These are phyloP conservation scores for Nomada goodeniana DNA, from an alignment of 2,888 invertebrate species.

Conservation along the genomic window DNA sequence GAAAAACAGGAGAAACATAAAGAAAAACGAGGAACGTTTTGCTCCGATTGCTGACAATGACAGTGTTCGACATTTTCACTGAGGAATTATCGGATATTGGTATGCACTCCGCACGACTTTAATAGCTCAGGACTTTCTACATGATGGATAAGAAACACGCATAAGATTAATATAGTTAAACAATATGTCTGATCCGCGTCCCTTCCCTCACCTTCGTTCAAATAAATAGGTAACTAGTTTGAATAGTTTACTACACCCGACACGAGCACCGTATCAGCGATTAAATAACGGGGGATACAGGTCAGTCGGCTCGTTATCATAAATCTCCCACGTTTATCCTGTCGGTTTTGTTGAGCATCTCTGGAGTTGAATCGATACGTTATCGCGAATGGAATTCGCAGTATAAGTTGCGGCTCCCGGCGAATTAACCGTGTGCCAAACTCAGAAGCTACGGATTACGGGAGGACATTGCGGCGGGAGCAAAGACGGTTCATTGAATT, in stretches of 20 bases:
- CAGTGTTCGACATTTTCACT: background rate
- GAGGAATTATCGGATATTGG: background rate
- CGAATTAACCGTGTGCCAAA: slow-evolving; percentile 9
- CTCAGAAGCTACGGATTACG: background rate
- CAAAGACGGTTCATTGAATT: background rate
- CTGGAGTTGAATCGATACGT: slow-evolving; percentile 14
- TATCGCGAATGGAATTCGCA: slow-evolving; percentile 18
- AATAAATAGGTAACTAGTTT: background rate
- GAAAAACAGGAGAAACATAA: slow-evolving; percentile 1
- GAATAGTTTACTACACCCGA: background rate
- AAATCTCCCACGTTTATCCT: slow-evolving; percentile 5
- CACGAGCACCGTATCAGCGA: background rate
- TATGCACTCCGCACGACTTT: background rate
- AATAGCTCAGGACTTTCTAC: background rate
- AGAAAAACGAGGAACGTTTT: slow-evolving; percentile 27
- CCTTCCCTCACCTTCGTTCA: background rate
- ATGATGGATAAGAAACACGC: no score
- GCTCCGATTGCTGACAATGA: background rate
- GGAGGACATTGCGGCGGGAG: background rate
- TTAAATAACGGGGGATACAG: background rate
- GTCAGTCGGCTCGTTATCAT: slow-evolving; percentile 15
- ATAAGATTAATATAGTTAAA: no score
- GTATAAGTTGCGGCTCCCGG: slow-evolving; percentile 11
- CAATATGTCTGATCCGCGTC: background rate
- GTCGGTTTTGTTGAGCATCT: slow-evolving; percentile 7